Evolutionary conservation across 2,888 invertebrate species (phyloP), one percentile per base, ranked within the genome.

Genomic region (Ormyrus thymus): DNA sequence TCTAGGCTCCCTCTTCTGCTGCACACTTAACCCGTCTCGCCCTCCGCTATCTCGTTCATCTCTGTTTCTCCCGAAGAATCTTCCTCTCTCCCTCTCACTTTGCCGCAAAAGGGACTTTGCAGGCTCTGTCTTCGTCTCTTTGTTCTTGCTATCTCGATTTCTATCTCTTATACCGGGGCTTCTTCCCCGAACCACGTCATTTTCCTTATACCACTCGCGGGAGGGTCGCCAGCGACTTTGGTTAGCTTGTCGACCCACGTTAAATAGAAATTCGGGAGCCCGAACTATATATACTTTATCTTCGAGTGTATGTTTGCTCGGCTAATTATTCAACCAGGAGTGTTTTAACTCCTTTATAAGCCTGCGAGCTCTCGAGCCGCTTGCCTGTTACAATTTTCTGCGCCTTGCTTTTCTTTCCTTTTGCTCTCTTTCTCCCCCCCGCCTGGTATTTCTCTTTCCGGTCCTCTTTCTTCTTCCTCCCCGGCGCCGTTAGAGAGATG

Each of bases 321-420:
- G 53, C 61, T 76, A 76, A 76, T 76, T 76, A 76, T 69, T 62
- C 62, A 56, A 15, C 74, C 70, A 45, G 1, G 10, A 62, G 55
- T 53, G 48, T 69, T 61, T 46, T 13, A 48, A 46, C 61, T 74
- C 53, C 43, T 11, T 58, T 29, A 29, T 29, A 29, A 29, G 29
- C 29, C 29, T 29, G 29, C 29, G 29, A 29, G 29, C 7, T 50
- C n/a, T 13, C 53, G 29, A 29, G 29, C 29, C 29, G 29, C 29
- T 29, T 29, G 29, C 29, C 29, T 29, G 3, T 4, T 29, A 29
- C 29, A 29, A 29, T 29, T 71, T 10, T 62, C 46, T 72, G 45
- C 8, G 0, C 0, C 1, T 50, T 9, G 46, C 29, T 48, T 15
- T 29, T 29, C 7, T 65, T 65, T 15, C 13, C 51, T 29, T 29